These are phyloP conservation scores for Helicoverpa zea DNA, from an alignment of 1,140 invertebrate genomes.

Conservation along the genomic window DNA sequence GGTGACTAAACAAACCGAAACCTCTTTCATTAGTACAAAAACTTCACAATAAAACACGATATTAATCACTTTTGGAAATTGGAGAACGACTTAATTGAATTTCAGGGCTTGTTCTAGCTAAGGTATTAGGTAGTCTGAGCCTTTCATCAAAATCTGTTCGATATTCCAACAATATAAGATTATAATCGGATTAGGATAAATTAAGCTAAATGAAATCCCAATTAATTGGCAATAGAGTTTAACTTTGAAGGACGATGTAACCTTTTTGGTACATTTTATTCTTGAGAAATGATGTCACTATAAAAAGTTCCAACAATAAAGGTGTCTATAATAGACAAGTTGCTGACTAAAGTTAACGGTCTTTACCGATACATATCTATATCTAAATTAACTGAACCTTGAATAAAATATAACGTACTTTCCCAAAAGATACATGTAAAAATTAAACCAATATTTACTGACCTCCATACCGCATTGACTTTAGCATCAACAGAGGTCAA, in stretches of 20 bases:
- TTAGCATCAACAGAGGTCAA: background rate
- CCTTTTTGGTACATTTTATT: too few relatives aligned
- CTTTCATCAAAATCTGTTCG: background rate
- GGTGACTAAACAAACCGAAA: slow-evolving; percentile 58
- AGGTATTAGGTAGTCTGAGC: background rate
- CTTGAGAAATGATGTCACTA: too few relatives aligned
- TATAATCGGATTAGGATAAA: too few relatives aligned
- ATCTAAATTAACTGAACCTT: slow-evolving; percentile 21
- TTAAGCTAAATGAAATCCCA: too few relatives aligned
- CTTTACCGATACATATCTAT: slow-evolving; percentile 8
- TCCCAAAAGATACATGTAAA: slow-evolving; percentile 18
- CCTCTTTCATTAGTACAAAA: slow-evolving; percentile 61
- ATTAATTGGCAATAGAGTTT: too few relatives aligned
- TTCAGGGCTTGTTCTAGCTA: background rate
- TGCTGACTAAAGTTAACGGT: background rate
- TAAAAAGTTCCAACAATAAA: too few relatives aligned
- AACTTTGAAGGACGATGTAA: too few relatives aligned
- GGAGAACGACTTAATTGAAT: slow-evolving; percentile 18
- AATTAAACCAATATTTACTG: background rate
- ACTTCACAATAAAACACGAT: slow-evolving; percentile 18
- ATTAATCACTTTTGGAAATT: slow-evolving; percentile 30
- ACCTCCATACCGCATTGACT: background rate
- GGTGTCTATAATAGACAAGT: background rate
- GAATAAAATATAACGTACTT: slow-evolving; percentile 41
- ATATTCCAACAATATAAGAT: too few relatives aligned